These are phyloP conservation scores for Syrista parreyssii DNA, from an alignment of 2,888 invertebrate genomes.

Conservation along the genomic window DNA sequence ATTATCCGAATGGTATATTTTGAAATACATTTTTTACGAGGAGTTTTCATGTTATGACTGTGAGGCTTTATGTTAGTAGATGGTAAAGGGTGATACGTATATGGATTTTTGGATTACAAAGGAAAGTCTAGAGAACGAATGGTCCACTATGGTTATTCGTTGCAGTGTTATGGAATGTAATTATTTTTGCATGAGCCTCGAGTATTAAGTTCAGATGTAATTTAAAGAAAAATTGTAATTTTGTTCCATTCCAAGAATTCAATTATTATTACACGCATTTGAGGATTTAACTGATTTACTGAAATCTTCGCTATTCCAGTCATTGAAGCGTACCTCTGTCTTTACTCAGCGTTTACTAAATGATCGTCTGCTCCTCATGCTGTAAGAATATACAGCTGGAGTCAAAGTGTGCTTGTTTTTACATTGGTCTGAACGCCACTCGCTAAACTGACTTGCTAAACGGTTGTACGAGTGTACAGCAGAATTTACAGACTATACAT, in stretches of 20 bases:
- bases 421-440: background rate
- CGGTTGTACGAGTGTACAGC: background rate
- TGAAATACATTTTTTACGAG: background rate
- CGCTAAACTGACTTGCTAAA: background rate
- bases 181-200: background rate
- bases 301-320: background rate
- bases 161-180: background rate
- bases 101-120: background rate
- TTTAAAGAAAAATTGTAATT: background rate
- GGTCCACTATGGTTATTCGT: background rate
- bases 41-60: background rate
- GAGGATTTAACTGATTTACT: background rate
- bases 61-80: background rate
- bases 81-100: background rate
- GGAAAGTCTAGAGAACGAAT: background rate
- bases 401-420: background rate
- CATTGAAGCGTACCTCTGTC: background rate
- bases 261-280: background rate
- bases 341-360: background rate
- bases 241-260: background rate
- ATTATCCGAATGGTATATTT: background rate
- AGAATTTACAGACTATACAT: background rate
- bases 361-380: background rate
- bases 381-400: background rate
- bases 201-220: background rate